These are phyloP conservation scores for Stenchaetothrips biformis DNA, from an alignment of 2,888 invertebrate genomes.

Conservation along the genomic window DNA sequence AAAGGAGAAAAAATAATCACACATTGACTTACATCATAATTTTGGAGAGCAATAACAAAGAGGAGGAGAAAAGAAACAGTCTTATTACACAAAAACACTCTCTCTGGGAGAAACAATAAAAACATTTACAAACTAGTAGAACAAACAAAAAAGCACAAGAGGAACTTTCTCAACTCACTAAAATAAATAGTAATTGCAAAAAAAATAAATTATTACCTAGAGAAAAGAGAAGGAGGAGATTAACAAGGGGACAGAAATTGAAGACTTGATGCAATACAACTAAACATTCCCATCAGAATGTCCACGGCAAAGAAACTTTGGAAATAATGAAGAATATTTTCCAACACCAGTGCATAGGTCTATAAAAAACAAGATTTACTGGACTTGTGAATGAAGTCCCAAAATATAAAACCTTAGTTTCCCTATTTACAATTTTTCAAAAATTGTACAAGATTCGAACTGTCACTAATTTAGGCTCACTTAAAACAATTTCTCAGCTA, in stretches of 20 bases:
- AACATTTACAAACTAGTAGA: constrained; percentile 17
- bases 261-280: background rate
- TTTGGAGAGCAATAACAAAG: constrained; percentile 19
- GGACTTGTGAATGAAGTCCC: too few relatives aligned
- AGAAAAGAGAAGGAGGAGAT: constrained; percentile 7
- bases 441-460: too few relatives aligned
- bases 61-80: background rate
- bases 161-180: constrained; percentile 7
- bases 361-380: background rate
- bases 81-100: background rate
- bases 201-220: background rate
- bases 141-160: constrained; percentile 4
- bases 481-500: background rate
- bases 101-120: constrained; percentile 10
- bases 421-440: too few relatives aligned
- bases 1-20: too few relatives aligned
- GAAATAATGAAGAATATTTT: constrained; percentile 19
- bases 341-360: background rate
- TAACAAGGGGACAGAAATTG: constrained; percentile 18
- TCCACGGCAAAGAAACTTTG: background rate
- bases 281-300: background rate
- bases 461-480: background rate
- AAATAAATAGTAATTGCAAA: constrained; percentile 11
- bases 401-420: too few relatives aligned
- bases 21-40: background rate